These are phyloP conservation scores for Horisme vitalbata DNA, from an alignment of 2,888 invertebrate genomes.

Conservation along the genomic window DNA sequence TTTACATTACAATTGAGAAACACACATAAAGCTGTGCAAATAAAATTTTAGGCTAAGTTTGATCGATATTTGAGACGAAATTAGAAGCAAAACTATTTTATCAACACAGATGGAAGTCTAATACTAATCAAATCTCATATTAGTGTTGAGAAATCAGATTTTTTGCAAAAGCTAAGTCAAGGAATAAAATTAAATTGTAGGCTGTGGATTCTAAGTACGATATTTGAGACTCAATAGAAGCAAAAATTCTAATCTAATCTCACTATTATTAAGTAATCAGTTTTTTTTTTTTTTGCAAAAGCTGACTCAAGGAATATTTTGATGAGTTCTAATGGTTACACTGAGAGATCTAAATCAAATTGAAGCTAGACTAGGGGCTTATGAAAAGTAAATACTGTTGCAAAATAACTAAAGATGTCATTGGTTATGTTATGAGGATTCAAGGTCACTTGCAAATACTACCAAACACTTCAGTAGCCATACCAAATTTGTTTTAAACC, in stretches of 20 bases:
- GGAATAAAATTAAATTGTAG: neutral
- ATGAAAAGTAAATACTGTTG: conserved; percentile 77
- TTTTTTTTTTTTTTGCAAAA: no score
- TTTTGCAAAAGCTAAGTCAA: no score
- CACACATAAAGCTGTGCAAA: conserved; percentile 37
- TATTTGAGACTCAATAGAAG: no score
- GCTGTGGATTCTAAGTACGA: no score
- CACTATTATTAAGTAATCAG: no score
- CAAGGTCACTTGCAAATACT: conserved; percentile 65
- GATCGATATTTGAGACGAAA: neutral
- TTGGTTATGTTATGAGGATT: conserved; percentile 61
- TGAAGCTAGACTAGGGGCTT: conserved; percentile 13
- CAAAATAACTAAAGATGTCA: conserved; percentile 67
- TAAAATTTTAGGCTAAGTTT: neutral
- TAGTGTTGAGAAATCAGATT: no score
- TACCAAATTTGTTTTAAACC: no score
- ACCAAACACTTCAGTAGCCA: neutral
- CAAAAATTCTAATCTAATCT: no score
- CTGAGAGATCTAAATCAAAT: neutral
- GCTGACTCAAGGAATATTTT: neutral
- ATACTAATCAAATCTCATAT: no score
- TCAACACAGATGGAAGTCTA: no score
- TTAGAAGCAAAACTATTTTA: neutral
- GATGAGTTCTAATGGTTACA: neutral
- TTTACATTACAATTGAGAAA: conserved; percentile 33